These are phyloP conservation scores for Sylvietta virens DNA, from an alignment of 2,113 vertebrate genomes.

Conservation along the genomic window DNA sequence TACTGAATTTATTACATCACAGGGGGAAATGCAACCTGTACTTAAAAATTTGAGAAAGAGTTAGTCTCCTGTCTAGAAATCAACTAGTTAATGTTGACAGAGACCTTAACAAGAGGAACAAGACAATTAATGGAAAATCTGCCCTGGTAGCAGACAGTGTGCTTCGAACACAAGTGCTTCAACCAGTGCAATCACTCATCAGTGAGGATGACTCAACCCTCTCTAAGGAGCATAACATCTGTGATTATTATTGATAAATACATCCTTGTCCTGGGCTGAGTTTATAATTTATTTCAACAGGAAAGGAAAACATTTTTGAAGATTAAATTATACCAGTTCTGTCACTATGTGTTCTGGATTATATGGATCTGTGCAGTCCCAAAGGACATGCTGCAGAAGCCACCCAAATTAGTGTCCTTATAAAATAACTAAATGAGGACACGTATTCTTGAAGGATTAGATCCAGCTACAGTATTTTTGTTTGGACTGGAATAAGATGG, in stretches of 20 bases:
- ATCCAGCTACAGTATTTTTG: neutral
- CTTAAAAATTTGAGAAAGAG: neutral
- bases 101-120: neutral
- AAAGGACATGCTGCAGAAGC: neutral
- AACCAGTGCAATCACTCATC: neutral
- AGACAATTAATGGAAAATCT: neutral
- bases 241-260: constrained; percentile 9
- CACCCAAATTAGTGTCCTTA: neutral
- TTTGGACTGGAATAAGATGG: neutral
- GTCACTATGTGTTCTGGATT: neutral
- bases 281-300: neutral
- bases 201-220: neutral
- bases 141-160: neutral
- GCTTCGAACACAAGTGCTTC: neutral
- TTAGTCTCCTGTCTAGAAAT: neutral
- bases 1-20: neutral
- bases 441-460: neutral
- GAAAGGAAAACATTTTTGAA: neutral
- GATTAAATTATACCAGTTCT: constrained; percentile 4
- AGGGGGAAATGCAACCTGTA: neutral
- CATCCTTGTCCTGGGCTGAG: neutral
- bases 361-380: neutral
- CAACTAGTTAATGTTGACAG: neutral
- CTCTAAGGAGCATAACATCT: neutral
- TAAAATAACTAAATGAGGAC: neutral